These are phyloP conservation scores for Halichoerus grypus DNA, from an alignment of 2,113 vertebrate species.

Conservation along the genomic window DNA sequence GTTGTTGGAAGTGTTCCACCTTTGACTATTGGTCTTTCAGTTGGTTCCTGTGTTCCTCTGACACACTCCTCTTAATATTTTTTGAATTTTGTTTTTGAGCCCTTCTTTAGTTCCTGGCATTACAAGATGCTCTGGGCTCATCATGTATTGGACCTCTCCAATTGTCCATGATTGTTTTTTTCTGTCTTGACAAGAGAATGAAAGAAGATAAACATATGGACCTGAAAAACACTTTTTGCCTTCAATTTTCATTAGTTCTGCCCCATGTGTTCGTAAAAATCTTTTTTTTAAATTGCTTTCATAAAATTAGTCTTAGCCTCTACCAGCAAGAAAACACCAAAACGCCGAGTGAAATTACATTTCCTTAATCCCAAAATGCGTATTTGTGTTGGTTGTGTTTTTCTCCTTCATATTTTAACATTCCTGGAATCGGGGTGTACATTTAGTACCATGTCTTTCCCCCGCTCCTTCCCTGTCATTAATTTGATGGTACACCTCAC, in stretches of 20 bases:
- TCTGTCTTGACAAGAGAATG: neutral
- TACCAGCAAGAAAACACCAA: neutral
- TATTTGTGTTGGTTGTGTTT: neutral
- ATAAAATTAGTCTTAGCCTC: slow-evolving; percentile 49
- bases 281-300: neutral
- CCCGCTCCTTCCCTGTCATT: neutral
- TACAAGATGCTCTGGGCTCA: neutral
- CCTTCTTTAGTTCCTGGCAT: neutral
- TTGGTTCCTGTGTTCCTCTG: neutral
- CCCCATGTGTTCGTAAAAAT: neutral
- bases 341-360: neutral
- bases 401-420: slow-evolving; percentile 28
- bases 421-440: neutral
- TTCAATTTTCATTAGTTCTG: slow-evolving; percentile 25
- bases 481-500: neutral
- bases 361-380: slow-evolving; percentile 45
- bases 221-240: neutral
- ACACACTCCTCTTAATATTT: neutral
- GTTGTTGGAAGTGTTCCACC: neutral
- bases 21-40: neutral
- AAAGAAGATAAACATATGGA: slow-evolving; percentile 20
- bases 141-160: neutral
- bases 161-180: neutral
- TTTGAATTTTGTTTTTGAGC: neutral
- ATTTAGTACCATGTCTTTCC: neutral